Percentiles rank a stretch among this genome's conserved stretches.
These are phyloP conservation scores for Megaleporinus macrocephalus DNA, from an alignment of 2,113 vertebrate genomes.

Conservation along the genomic window DNA sequence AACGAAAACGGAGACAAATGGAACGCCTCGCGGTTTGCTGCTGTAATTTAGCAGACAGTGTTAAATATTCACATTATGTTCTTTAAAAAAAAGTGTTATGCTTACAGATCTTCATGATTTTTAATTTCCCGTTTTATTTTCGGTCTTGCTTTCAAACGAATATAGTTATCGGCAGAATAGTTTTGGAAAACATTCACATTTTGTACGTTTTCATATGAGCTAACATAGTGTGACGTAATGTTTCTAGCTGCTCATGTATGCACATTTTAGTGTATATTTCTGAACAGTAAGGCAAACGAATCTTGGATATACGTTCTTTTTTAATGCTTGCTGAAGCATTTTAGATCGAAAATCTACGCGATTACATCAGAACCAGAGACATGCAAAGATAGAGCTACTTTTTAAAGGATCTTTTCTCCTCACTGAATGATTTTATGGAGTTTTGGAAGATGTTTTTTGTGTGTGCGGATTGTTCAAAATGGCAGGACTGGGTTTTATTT, in stretches of 20 bases:
- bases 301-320: slow-evolving; percentile 88
- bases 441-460: slow-evolving; percentile 82
- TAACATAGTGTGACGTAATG: slow-evolving; percentile 96
- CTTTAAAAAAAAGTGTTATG: slow-evolving; percentile 83
- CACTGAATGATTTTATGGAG: slow-evolving; percentile 85
- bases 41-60: slow-evolving; percentile 91
- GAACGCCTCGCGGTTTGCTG: slow-evolving; percentile 87
- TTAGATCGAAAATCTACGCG: slow-evolving; percentile 85
- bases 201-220: slow-evolving; percentile 99
- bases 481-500: slow-evolving; percentile 90
- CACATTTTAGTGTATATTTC: slow-evolving; percentile 98
- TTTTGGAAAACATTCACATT: slow-evolving; percentile 97
- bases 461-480: slow-evolving; percentile 90
- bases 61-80: slow-evolving; percentile 90
- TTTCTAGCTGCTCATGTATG: slow-evolving; percentile 97
- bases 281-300: slow-evolving; percentile 90
- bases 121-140: slow-evolving; percentile 77
- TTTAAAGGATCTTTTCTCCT: slow-evolving; percentile 83
- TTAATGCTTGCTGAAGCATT: slow-evolving; percentile 91
- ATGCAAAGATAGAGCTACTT: slow-evolving; percentile 77
- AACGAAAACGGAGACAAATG: slow-evolving; percentile 66
- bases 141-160: slow-evolving; percentile 90
- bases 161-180: slow-evolving; percentile 89
- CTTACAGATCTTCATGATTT: slow-evolving; percentile 87
- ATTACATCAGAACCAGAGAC: slow-evolving; percentile 67